Conservation (phyloP, 2,797 vertebrate species). For the Glyptemys insculpta region DNA sequence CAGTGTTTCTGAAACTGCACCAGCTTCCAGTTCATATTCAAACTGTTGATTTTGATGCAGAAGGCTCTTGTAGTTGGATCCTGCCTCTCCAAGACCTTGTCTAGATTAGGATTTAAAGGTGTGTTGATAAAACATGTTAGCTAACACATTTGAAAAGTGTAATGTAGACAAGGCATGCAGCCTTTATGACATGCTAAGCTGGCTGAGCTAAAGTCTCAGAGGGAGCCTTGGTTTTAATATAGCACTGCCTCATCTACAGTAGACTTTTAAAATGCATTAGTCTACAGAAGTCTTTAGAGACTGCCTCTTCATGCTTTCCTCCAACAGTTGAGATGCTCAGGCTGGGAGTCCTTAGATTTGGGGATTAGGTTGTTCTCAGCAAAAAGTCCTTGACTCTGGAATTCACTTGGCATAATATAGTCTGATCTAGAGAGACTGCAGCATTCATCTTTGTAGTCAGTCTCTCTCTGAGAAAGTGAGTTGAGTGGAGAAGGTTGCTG, state of each 20-base stretch:
- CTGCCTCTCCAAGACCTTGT: slow-evolving; percentile 44
- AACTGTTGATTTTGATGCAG: neutral
- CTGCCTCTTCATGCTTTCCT: neutral
- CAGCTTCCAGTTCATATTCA: slow-evolving; percentile 12
- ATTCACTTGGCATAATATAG: neutral
- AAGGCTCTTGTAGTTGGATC: neutral
- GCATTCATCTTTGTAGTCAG: neutral
- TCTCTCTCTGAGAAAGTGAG: neutral
- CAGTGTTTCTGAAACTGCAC: slow-evolving; percentile 42
- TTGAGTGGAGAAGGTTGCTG: neutral
- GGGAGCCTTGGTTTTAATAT: neutral
- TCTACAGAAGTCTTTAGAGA: neutral
- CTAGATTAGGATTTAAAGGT: slow-evolving; percentile 15
- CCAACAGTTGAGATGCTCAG: neutral
- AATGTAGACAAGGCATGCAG: neutral
- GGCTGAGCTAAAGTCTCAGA: neutral
- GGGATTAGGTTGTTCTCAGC: neutral
- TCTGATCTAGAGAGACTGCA: neutral
- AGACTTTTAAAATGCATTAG: neutral
- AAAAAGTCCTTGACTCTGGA: neutral
- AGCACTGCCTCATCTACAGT: neutral
- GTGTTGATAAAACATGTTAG: neutral
- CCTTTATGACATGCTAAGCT: neutral
- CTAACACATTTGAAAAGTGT: neutral
- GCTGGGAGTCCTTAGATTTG: neutral